These are phyloP conservation scores for Ophion ellenae DNA, from an alignment of 2,888 invertebrate species.

Conservation along the genomic window DNA sequence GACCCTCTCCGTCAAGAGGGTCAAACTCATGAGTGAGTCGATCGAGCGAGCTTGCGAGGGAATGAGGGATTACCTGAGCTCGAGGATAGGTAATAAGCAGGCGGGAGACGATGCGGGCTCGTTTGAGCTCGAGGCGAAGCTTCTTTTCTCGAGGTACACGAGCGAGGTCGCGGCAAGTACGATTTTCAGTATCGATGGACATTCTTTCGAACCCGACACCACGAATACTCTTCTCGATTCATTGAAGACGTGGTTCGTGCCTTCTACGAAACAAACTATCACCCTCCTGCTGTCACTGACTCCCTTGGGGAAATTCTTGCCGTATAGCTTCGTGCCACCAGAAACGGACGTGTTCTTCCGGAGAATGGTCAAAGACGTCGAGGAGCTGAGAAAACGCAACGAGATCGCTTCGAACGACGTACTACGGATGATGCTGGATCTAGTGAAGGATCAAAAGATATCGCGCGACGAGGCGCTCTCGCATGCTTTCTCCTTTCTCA, in stretches of 20 bases:
- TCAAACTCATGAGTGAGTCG: constrained; percentile 33
- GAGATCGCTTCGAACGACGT: not conserved
- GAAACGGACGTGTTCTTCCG: not conserved
- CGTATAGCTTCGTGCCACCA: not conserved
- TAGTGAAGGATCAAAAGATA: constrained; percentile 47
- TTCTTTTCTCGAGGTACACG: constrained; percentile 71
- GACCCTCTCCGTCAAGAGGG: constrained; percentile 33
- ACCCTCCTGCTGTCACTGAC: not conserved
- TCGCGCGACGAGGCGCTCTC: constrained; percentile 77
- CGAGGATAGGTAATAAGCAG: no score
- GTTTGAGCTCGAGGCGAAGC: constrained; percentile 59
- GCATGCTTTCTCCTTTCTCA: constrained; percentile 84
- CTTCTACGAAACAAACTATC: not conserved
- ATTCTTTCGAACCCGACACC: not conserved
- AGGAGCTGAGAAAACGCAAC: constrained; percentile 59
- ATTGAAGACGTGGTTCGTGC: not conserved
- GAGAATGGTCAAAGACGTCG: constrained; percentile 53
- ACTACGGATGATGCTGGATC: constrained; percentile 81
- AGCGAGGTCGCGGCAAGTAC: constrained; percentile 41
- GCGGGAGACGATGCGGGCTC: constrained; percentile 5
- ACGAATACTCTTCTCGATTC: not conserved
- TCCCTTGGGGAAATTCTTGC: not conserved
- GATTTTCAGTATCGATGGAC: not conserved
- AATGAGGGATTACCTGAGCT: constrained; percentile 32
- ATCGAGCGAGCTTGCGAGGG: constrained; percentile 43